Base-by-base conservation (phyloP, 2,113 vertebrate species). In the Baryphthengus martii region DNA sequence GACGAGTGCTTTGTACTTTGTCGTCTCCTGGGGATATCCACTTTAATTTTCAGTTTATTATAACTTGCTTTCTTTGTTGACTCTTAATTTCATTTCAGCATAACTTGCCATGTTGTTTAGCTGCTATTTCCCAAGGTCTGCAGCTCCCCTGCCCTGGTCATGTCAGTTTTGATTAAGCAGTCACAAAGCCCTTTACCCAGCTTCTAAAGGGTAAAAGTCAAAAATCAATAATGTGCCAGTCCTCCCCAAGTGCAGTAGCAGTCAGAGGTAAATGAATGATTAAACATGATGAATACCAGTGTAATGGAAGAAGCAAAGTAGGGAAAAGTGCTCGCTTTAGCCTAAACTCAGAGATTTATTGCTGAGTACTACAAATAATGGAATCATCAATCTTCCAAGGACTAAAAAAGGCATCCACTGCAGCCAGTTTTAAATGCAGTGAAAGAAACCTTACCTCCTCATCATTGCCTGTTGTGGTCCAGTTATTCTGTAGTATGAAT, bases 381-480 rank as follows among this genome's bases (percentile, higher is more conserved):
- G 97, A 98, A 92, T 96, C 97, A 98, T 98, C 98, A 96, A 96
- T 98, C 98, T 98, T 97, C 95, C 97, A 91, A 67, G 56, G 89
- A 83, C 96, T 93, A 87, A 92, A 92, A 95, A 93, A 96, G 89
- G 93, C 95, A 94, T 66, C 93, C 1, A 4, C 88, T 53, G 58
- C 66, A 80, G 80, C 62, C 49, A 40, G 79, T 88, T 91, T 85
- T 95, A 96, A 95, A 95, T 88, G 88, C 93, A 80, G 66, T 37
- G 67, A 82, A 96, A 62, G 53, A 80, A 88, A 77, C 61, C 73
- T 78, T 65, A 55, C 65, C 44, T 89, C 53, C 72, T 91, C 50
- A 29, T 73, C 81, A 33, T 25, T 68, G 63, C 84, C 61, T 63
- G 37, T 59, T 42, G 52, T 70, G 75, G 42, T 61, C n/a, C 70